phyloP scores from a whole-genome alignment of 2,113 vertebrate genomes.

The Poecilia latipinna region DNA sequence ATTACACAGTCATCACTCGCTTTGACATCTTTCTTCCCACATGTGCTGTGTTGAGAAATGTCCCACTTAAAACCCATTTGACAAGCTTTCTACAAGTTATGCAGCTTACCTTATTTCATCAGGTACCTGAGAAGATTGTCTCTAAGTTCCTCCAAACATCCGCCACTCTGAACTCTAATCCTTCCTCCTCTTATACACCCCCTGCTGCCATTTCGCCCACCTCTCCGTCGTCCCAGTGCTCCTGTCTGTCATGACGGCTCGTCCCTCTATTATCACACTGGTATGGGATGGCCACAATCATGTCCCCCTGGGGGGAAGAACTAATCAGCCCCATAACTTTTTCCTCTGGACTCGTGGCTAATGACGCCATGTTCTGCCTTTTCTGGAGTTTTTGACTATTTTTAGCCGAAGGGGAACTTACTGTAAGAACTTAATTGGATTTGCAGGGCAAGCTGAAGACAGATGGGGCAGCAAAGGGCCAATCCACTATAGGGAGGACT shows the following conservation, averaged over 20 bases:
- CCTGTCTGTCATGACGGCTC: conserved; percentile 36
- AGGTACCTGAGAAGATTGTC: conserved; percentile 39
- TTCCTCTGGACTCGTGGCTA: conserved; percentile 34
- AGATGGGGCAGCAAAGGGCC: conserved; percentile 72
- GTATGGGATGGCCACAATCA: conserved; percentile 27
- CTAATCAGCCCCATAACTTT: conserved; percentile 57
- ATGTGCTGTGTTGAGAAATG: background rate
- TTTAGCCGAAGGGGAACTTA: conserved; percentile 71
- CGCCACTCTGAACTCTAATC: conserved; percentile 58
- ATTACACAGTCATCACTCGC: too few relatives aligned
- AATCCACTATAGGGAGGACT: conserved; percentile 50
- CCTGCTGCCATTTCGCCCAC: conserved; percentile 69
- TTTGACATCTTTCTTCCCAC: background rate
- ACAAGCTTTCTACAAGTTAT: conserved; percentile 3
- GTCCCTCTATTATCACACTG: conserved; percentile 24
- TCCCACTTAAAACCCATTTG: background rate
- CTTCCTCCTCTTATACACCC: conserved; percentile 68
- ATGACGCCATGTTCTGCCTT: conserved; percentile 49
- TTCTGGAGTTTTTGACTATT: conserved; percentile 75
- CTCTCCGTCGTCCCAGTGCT: conserved; percentile 16
- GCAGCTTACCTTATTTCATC: conserved; percentile 74
- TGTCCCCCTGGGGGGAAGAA: conserved; percentile 14
- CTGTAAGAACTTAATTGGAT: conserved; percentile 86
- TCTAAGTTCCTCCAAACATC: conserved; percentile 61
- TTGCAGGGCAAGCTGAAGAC: conserved; percentile 75